Conservation (phyloP, 2,797 vertebrate genomes). For the Cetoscarus ocellatus region DNA sequence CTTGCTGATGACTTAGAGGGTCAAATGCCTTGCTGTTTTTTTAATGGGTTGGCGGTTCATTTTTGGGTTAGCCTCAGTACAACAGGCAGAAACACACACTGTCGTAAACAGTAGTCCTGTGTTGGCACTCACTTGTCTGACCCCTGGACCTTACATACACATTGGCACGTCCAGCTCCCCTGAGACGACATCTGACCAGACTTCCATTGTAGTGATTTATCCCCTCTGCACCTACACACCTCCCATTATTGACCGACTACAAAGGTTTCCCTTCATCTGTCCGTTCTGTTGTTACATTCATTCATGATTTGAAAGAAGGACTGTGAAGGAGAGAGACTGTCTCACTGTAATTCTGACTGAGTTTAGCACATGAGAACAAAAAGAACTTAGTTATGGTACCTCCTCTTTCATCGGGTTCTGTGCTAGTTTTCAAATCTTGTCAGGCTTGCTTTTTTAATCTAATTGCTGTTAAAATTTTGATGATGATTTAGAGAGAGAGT, state of each 20-base stretch:
- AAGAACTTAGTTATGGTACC: not conserved
- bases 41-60: conserved; percentile 51
- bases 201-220: conserved; percentile 54
- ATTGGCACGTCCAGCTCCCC: conserved; percentile 42
- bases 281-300: not conserved
- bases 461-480: too few relatives aligned
- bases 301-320: conserved; percentile 30
- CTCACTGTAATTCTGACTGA: not conserved
- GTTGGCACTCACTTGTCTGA: conserved; percentile 44
- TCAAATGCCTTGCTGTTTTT: conserved; percentile 45
- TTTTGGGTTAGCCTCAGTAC: conserved; percentile 33
- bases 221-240: conserved; percentile 20
- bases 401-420: not conserved
- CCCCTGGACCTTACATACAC: conserved; percentile 48
- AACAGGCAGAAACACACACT: conserved; percentile 12
- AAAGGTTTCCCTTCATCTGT: conserved; percentile 27
- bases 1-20: conserved; percentile 28
- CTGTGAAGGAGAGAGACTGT: not conserved
- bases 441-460: too few relatives aligned
- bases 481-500: too few relatives aligned
- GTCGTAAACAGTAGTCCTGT: conserved; percentile 14
- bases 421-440: not conserved
- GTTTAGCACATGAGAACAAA: not conserved
- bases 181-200: conserved; percentile 44
- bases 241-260: conserved; percentile 15